Base-by-base conservation (phyloP, 2,888 invertebrate genomes). In the Heliconius sara region DNA sequence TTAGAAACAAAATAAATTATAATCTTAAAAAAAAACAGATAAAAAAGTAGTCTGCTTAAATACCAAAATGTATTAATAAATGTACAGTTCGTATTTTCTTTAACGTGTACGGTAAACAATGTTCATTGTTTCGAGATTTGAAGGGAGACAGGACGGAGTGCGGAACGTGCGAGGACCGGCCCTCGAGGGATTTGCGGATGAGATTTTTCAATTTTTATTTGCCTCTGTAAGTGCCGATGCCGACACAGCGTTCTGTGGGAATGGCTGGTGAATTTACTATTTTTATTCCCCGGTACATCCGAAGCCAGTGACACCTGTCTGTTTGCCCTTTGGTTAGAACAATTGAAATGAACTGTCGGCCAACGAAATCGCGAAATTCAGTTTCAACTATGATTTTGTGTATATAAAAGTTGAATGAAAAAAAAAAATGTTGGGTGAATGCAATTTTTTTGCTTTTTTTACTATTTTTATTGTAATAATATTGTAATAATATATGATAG, bases 141-240 rank as follows among this genome's bases (percentile, higher is more conserved):
- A 85, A 86, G 87, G 88, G 88, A 86, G 88, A 87, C 86, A 85
- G 80, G 86, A 87, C 88, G 80, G 76, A 84, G 91, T 89, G 89
- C 85, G 86, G 87, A 88, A 94, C 94, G 94, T 95, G 95, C 90
- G 89, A 87, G 85, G 83, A 81, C 83, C 84, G 83, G 77, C 87
- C 88, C 91, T 87, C 87, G 19, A 86, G 93, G 94, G 95, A 94
- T 94, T 94, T 93, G 89, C 84, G 89, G 88, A 86, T 87, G 88
- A 88, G 91, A 92, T 92, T 94, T 94, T 94, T 91, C 91, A 92
- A 93, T 93, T 93, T 94, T 93, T 94, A 93, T 95, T 94, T 94
- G 92, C 92, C 86, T 87, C 87, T 90, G 91, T 93, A 93, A 94
- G 93, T 93, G 92, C 89, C 89, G 87, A 88, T 87, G 86, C 85